A percentile compares a stretch with the other conserved stretches of the same genome.
Conservation (phyloP, 2,797 vertebrate species). For the Pseudopleuronectes americanus region DNA sequence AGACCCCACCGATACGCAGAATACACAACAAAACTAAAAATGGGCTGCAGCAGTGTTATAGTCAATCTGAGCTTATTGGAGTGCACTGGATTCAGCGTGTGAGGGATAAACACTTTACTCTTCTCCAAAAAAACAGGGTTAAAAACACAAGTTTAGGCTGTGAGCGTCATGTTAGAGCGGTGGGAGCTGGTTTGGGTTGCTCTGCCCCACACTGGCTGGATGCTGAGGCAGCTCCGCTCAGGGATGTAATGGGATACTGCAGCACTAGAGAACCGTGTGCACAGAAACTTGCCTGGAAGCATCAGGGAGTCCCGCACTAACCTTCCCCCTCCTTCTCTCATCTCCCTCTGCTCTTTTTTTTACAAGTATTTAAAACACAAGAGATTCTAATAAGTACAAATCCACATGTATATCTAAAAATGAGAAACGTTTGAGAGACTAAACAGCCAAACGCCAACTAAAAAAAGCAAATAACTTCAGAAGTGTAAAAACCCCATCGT, state of each 20-base stretch:
- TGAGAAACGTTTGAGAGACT: neutral
- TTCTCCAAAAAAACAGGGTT: conserved; percentile 13
- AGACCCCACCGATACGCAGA: conserved; percentile 21
- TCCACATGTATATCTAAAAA: neutral
- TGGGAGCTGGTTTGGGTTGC: conserved; percentile 29
- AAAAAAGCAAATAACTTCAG: conserved; percentile 52
- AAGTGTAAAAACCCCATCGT: conserved; percentile 46
- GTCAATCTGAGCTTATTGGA: conserved; percentile 3
- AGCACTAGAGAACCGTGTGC: conserved; percentile 84
- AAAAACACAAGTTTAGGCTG: neutral
- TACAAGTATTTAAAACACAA: conserved; percentile 32
- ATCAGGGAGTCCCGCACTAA: conserved; percentile 81
- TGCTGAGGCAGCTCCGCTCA: conserved; percentile 72
- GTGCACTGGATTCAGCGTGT: conserved; percentile 14
- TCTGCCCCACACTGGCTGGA: conserved; percentile 43
- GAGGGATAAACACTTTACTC: conserved; percentile 40
- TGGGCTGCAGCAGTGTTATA: conserved; percentile 14
- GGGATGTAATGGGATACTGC: conserved; percentile 82
- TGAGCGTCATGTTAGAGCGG: conserved; percentile 6
- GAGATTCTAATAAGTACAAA: conserved; percentile 8
- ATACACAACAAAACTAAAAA: conserved; percentile 33
- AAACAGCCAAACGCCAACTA: neutral
- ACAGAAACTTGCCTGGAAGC: conserved; percentile 82
- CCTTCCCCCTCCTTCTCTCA: conserved; percentile 56
- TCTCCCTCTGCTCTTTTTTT: conserved; percentile 34